Percentiles rank a stretch among this genome's conserved stretches.
Conservation (phyloP, 2,113 vertebrate genomes). For the Tylochromis polylepis region DNA sequence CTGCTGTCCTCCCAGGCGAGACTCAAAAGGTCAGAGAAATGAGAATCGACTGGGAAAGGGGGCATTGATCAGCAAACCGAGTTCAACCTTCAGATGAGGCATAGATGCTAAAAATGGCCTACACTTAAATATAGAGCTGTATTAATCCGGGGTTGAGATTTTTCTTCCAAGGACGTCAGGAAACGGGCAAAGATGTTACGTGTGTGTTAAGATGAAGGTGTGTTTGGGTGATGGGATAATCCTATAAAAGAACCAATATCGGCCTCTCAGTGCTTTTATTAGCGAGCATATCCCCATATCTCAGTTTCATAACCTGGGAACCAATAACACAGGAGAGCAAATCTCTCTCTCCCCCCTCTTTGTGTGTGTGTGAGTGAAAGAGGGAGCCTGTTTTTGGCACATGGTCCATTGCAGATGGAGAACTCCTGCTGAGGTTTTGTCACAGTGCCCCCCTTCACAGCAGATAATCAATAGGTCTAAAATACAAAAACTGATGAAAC, state of each 20-base stretch:
- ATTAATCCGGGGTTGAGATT: not conserved
- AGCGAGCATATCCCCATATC: not conserved
- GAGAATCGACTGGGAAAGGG: slow-evolving; percentile 17
- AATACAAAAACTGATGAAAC: slow-evolving; percentile 65
- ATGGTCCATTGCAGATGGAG: slow-evolving; percentile 53
- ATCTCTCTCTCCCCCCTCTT: not conserved
- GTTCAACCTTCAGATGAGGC: not conserved
- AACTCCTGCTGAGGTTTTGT: slow-evolving; percentile 60
- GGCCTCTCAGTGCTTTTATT: not conserved
- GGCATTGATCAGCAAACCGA: not conserved
- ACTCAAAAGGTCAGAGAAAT: slow-evolving; percentile 28
- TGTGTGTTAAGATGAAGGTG: not conserved
- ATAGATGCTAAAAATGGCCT: not conserved
- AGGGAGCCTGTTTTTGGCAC: slow-evolving; percentile 5
- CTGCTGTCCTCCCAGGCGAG: not conserved
- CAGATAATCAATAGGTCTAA: slow-evolving; percentile 67
- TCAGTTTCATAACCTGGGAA: slow-evolving; percentile 3
- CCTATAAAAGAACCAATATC: not conserved
- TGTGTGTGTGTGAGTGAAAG: not conserved
- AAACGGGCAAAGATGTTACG: not conserved
- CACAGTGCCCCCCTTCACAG: slow-evolving; percentile 34
- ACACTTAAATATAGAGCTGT: not conserved
- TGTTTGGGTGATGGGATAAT: not conserved
- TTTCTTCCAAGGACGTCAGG: not conserved
- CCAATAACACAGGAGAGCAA: not conserved